A percentile compares a stretch with the other conserved stretches of the same genome.
Conservation (phyloP, 92 coral and sea anemone species). For the Porites evermanni region DNA sequence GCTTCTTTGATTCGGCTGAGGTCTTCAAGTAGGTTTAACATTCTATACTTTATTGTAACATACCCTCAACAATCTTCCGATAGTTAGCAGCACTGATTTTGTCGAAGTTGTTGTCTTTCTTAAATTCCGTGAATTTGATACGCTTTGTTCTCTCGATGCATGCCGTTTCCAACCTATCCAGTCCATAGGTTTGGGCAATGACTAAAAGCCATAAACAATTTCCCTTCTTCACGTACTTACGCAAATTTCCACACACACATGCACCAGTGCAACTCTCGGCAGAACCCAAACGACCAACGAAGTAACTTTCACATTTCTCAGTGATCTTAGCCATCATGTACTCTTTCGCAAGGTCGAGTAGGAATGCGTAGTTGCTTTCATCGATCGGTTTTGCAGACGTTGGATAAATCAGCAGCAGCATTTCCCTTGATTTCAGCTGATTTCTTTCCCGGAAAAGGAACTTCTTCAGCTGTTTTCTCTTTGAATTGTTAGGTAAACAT, state of each 20-base stretch:
- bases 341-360: conserved; percentile 32
- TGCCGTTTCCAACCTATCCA: conserved; percentile 2
- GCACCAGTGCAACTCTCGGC: too few relatives aligned
- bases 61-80: neutral
- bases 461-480: neutral
- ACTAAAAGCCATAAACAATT: too few relatives aligned
- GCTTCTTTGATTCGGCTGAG: too few relatives aligned
- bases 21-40: too few relatives aligned
- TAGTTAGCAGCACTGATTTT: neutral
- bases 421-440: too few relatives aligned
- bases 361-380: neutral
- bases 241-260: too few relatives aligned
- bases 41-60: too few relatives aligned
- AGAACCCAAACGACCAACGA: too few relatives aligned
- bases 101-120: neutral
- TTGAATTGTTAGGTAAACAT: neutral
- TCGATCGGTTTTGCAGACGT: neutral
- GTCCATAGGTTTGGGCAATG: too few relatives aligned
- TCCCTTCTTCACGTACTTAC: too few relatives aligned
- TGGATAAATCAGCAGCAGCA: too few relatives aligned
- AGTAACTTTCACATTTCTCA: conserved; percentile 19
- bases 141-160: conserved; percentile 3
- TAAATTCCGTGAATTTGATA: neutral
- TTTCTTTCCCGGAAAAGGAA: too few relatives aligned
- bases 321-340: conserved; percentile 34